A percentile compares a stretch with the other conserved stretches of the same genome.
Evolutionary conservation across 2,113 vertebrate species (phyloP).

Genomic region (Lota lota): DNA sequence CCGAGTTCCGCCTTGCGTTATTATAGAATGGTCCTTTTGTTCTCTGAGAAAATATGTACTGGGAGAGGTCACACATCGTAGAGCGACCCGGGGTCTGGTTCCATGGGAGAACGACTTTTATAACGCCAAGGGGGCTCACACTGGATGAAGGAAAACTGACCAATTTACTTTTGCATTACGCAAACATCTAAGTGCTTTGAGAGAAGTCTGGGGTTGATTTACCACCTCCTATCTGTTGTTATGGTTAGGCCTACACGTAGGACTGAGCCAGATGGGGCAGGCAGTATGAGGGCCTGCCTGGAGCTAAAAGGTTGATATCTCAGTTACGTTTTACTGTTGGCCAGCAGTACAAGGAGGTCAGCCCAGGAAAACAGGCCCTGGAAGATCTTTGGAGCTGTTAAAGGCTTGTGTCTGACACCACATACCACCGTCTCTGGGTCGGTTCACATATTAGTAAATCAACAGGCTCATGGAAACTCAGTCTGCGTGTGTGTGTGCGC

Average conservation of each 20-base stretch:
- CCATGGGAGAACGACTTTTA: slow-evolving; percentile 71
- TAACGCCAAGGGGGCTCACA: slow-evolving; percentile 51
- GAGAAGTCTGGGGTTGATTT: slow-evolving; percentile 58
- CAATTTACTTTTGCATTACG: slow-evolving; percentile 29
- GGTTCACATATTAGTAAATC: slow-evolving; percentile 37
- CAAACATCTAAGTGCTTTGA: slow-evolving; percentile 39
- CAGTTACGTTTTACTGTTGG: slow-evolving; percentile 35
- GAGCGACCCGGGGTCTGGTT: slow-evolving; percentile 43
- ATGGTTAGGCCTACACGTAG: slow-evolving; percentile 55
- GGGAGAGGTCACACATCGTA: slow-evolving; percentile 42
- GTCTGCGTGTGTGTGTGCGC: neutral
- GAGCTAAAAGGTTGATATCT: slow-evolving; percentile 61
- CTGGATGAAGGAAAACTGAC: slow-evolving; percentile 59
- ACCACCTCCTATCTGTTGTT: slow-evolving; percentile 61
- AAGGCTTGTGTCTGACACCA: slow-evolving; percentile 41
- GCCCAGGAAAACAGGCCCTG: slow-evolving; percentile 42
- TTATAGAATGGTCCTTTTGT: slow-evolving; percentile 55
- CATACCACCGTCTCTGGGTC: slow-evolving; percentile 47
- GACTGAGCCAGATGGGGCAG: slow-evolving; percentile 63
- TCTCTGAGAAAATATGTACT: slow-evolving; percentile 45
- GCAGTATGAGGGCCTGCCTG: slow-evolving; percentile 40
- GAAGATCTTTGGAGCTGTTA: slow-evolving; percentile 31
- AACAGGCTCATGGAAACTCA: slow-evolving; percentile 21
- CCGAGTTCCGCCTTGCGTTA: slow-evolving; percentile 34
- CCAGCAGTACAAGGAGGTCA: slow-evolving; percentile 43